Conservation (phyloP, 2,113 vertebrate genomes). For the Tenrec ecaudatus region DNA sequence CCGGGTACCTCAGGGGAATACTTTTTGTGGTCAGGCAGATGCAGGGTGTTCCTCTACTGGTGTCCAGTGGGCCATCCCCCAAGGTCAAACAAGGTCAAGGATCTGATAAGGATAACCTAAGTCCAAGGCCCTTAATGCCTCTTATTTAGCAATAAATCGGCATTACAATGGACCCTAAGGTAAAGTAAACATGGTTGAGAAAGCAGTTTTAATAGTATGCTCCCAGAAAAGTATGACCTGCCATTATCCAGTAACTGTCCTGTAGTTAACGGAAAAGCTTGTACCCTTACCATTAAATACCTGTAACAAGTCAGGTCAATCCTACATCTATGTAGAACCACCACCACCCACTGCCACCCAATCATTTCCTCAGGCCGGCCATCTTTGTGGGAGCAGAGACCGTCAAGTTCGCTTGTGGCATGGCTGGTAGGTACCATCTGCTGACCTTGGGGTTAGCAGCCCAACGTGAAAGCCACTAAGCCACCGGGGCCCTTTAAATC, state of each 20-base stretch:
- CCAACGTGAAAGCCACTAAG: too few species aligned
- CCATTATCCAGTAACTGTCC: background rate
- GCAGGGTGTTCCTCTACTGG: background rate
- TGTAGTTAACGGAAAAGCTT: background rate
- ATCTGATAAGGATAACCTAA: background rate
- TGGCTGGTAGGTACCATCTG: too few species aligned
- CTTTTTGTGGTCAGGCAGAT: background rate
- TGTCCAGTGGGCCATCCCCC: too few species aligned
- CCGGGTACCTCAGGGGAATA: background rate
- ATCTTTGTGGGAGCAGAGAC: too few species aligned
- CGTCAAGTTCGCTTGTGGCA: too few species aligned
- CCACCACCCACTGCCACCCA: too few species aligned
- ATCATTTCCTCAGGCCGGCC: too few species aligned
- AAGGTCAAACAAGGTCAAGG: background rate
- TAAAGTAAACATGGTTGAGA: background rate
- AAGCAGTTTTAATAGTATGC: background rate
- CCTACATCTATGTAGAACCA: background rate
- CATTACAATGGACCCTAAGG: background rate
- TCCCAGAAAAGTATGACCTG: background rate
- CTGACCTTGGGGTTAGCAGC: too few species aligned
- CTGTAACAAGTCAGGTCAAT: background rate
- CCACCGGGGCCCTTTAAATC: background rate
- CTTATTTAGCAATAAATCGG: background rate
- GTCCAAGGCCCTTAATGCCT: background rate
- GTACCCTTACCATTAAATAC: background rate